phyloP scores from a whole-genome alignment of 2,888 invertebrate species.

The Patella caerulea region DNA sequence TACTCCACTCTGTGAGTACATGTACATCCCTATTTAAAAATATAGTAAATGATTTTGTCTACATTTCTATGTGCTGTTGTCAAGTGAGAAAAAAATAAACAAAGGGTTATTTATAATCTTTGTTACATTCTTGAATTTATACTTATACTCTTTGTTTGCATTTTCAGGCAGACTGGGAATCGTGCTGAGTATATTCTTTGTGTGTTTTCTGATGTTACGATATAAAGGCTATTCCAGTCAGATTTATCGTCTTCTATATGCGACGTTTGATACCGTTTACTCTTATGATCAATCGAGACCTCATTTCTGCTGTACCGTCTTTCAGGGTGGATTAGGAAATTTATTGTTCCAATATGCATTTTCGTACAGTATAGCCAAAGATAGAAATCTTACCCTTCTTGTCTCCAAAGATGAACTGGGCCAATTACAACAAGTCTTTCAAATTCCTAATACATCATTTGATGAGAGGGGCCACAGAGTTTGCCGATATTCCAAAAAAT shows the following conservation, averaged over 20 bases:
- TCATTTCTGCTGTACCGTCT: conserved; percentile 7
- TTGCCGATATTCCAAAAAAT: not conserved
- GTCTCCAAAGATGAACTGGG: not conserved
- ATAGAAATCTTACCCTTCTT: conserved; percentile 17
- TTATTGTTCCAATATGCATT: conserved; percentile 26
- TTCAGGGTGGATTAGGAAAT: conserved; percentile 23
- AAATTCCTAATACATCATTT: conserved; percentile 4
- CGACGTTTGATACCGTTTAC: not conserved
- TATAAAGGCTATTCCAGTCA: not conserved
- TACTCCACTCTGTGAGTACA: no score
- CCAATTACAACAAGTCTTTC: conserved; percentile 10
- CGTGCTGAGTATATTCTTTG: not conserved
- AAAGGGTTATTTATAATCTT: no score
- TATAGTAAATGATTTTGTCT: no score
- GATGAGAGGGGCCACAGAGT: not conserved
- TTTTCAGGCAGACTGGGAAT: not conserved
- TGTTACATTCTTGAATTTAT: no score
- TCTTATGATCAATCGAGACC: not conserved
- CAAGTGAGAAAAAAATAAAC: no score
- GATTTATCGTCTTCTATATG: not conserved
- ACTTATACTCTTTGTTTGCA: not conserved
- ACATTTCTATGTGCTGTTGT: no score
- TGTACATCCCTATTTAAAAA: no score
- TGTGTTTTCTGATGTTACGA: not conserved
- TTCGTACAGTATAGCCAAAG: conserved; percentile 8